These are phyloP conservation scores for Characodon lateralis DNA, from an alignment of 2,797 vertebrate species.

Conservation along the genomic window DNA sequence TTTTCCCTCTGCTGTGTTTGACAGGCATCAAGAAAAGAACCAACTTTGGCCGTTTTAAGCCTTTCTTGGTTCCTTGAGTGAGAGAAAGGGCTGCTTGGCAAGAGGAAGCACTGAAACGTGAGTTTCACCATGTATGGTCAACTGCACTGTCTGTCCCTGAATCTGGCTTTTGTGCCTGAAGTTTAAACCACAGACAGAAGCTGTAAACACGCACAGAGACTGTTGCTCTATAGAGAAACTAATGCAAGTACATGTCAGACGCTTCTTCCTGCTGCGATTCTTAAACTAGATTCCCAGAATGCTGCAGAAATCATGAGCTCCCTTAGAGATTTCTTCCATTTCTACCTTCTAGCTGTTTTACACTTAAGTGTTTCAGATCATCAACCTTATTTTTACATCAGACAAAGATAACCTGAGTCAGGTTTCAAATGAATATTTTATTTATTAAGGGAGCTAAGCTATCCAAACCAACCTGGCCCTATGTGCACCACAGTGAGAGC, in stretches of 20 bases:
- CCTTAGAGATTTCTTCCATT: not conserved
- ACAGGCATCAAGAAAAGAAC: not conserved
- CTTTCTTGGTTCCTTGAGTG: constrained; percentile 7
- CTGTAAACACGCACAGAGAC: constrained; percentile 16
- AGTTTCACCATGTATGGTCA: constrained; percentile 68
- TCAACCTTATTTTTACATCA: not conserved
- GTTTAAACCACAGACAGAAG: constrained; percentile 25
- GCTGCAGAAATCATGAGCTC: not conserved
- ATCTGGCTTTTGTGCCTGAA: constrained; percentile 21
- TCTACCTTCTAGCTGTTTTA: not conserved
- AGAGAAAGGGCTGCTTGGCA: constrained; percentile 18
- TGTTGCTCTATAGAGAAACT: not conserved
- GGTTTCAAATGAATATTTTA: too few relatives aligned
- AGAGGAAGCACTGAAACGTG: constrained; percentile 32
- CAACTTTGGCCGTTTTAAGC: constrained; percentile 19
- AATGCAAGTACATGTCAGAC: not conserved
- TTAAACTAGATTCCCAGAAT: not conserved
- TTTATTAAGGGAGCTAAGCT: not conserved
- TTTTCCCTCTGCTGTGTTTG: not conserved
- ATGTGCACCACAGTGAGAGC: too few relatives aligned
- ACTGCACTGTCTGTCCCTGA: constrained; percentile 23
- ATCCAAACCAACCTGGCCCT: not conserved
- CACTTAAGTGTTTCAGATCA: not conserved
- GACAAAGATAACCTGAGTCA: too few relatives aligned
- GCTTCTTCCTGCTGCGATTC: not conserved